Evolutionary conservation across 2,113 vertebrate species (phyloP).

Genomic region (Pachycephala philippinensis): DNA sequence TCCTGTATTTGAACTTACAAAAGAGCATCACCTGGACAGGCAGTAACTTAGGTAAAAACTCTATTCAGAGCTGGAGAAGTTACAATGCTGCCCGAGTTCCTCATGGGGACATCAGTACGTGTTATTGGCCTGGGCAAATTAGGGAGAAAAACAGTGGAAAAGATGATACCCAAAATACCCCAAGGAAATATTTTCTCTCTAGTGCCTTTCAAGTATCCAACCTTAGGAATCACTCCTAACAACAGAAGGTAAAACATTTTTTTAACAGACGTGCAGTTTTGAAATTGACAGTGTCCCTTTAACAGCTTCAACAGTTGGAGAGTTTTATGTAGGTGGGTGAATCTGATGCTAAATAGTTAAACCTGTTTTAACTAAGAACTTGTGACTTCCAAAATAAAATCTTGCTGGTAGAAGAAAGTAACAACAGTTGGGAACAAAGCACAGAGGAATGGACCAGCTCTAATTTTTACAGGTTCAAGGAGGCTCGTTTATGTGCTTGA

Average conservation of each 20-base stretch:
- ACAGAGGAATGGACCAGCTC: neutral
- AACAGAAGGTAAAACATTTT: conserved; percentile 37
- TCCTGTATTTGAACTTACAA: neutral
- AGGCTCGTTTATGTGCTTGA: neutral
- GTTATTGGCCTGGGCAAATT: neutral
- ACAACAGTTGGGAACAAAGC: neutral
- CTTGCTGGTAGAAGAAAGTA: neutral
- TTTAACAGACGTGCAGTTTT: neutral
- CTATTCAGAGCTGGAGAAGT: neutral
- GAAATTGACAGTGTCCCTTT: conserved; percentile 21
- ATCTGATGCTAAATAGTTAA: conserved; percentile 54
- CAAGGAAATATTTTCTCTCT: neutral
- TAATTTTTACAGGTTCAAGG: neutral
- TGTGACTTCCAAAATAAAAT: conserved; percentile 39
- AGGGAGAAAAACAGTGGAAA: neutral
- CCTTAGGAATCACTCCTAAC: neutral
- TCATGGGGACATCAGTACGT: neutral
- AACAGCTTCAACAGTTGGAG: conserved; percentile 10
- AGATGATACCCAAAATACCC: neutral
- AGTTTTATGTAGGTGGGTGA: conserved; percentile 37
- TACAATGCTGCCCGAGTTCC: neutral
- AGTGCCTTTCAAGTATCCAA: neutral
- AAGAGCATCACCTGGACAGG: neutral
- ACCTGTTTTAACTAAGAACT: conserved; percentile 1
- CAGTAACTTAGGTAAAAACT: neutral